phyloP scores from a whole-genome alignment of 1,140 invertebrate genomes.

The Ceratina calcarata region DNA sequence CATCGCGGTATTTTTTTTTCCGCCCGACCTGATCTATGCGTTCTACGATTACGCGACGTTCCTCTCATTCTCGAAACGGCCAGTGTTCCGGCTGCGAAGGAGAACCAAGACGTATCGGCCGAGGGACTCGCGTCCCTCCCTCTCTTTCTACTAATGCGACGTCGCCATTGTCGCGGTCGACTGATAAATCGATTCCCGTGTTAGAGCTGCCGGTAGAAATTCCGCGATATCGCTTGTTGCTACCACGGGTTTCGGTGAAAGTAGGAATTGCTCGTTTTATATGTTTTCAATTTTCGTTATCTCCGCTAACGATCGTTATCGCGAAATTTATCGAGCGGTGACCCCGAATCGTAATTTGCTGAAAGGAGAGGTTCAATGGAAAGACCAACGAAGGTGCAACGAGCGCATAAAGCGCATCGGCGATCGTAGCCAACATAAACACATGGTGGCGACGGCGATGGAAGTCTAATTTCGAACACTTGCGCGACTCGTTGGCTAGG shows the following conservation, averaged over 20 bases:
- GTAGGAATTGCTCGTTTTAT: neutral
- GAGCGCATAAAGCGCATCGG: neutral
- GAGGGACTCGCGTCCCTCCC: slow-evolving; percentile 9
- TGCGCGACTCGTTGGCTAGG: slow-evolving; percentile 31
- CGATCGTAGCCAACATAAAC: slow-evolving; percentile 29
- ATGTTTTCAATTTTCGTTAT: neutral
- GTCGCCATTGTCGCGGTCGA: slow-evolving; percentile 19
- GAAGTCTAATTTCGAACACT: slow-evolving; percentile 52
- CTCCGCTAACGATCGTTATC: no score
- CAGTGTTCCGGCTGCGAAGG: slow-evolving; percentile 34
- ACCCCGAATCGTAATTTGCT: slow-evolving; percentile 1
- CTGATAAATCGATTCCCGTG: slow-evolving; percentile 29
- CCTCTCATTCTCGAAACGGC: slow-evolving; percentile 43
- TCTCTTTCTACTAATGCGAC: slow-evolving; percentile 5
- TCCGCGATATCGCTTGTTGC: slow-evolving; percentile 1
- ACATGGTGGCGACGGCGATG: slow-evolving; percentile 17
- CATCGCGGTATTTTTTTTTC: slow-evolving; percentile 32
- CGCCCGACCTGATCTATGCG: slow-evolving; percentile 39
- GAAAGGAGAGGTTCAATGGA: slow-evolving; percentile 11
- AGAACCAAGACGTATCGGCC: slow-evolving; percentile 26
- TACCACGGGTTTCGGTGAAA: neutral
- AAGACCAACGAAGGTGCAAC: neutral
- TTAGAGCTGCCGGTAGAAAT: slow-evolving; percentile 9
- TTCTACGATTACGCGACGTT: slow-evolving; percentile 51
- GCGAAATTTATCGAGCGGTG: no score